phyloP scores from a whole-genome alignment of 2,113 vertebrate genomes.

The Rhineura floridana region DNA sequence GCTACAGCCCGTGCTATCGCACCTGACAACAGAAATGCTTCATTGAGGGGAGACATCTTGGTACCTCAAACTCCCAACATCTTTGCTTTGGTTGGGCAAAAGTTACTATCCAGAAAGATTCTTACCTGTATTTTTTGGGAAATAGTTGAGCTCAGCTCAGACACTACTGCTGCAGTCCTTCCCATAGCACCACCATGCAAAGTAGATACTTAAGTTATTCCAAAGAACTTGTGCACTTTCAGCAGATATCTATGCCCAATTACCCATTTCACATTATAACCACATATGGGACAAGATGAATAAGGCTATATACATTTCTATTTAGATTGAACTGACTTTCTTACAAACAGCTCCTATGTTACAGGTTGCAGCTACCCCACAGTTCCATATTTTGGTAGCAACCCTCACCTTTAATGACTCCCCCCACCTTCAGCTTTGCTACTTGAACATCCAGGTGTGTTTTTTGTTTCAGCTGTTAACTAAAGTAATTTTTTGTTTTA shows the following conservation, averaged over 20 bases:
- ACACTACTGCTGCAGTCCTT: background rate
- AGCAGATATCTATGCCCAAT: background rate
- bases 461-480: background rate
- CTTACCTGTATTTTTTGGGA: background rate
- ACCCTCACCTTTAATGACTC: too few species aligned
- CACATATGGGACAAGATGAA: background rate
- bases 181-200: background rate
- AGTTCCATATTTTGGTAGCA: too few species aligned
- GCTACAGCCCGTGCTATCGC: too few species aligned
- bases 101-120: background rate
- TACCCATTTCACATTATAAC: background rate
- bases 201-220: background rate
- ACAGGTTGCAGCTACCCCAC: background rate
- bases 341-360: background rate
- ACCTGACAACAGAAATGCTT: background rate
- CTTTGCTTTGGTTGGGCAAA: background rate
- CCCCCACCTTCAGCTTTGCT: background rate
- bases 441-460: background rate
- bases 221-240: background rate
- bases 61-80: background rate
- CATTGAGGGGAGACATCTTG: background rate
- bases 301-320: background rate
- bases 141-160: background rate
- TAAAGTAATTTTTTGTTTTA: background rate
- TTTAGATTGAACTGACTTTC: background rate